Evolutionary conservation across 2,113 vertebrate genomes (phyloP), one percentile per base, ranked within the genome.

Genomic region (Indicator indicator): DNA sequence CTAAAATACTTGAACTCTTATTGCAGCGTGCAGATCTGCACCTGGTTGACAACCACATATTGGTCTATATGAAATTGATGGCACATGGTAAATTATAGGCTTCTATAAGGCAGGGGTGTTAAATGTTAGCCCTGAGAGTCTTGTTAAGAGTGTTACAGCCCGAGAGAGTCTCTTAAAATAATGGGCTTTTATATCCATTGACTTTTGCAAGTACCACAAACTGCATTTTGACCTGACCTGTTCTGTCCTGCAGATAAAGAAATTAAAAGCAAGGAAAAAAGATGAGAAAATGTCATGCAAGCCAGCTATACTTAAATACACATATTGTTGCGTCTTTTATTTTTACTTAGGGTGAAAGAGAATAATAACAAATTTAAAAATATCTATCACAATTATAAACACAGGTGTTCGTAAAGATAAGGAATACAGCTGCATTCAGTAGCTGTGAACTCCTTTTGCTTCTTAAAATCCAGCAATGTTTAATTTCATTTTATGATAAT

Each of bases 121-220:
- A 91, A 96, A 88, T 93, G 79, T 93, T 95, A 96, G 88, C 60
- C 95, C 70, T 94, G 69, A 89, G 80, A 94, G 94, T 48, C 91
- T 90, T 74, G 75, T 96, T 96, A 95, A 92, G 74, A 83, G 64
- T 78, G 56, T 87, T 95, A 95, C 33, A 94, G 79, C 68, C 60
- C 73, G 94, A 85, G 93, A 81, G 75, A 88, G 86, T 17, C 93
- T 46, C 88, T 96, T 94, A 91, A 96, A 94, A 94, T 96, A 94
- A 77, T 60, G 58, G 91, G 52, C 32, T 88, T 95, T 90, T 90
- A 83, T 74, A 90, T 93, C 95, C 63, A 91, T 76, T 94, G 94
- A 89, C 59, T 95, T 88, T 90, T 89, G 75, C 59, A 70, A 93
- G 90, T 90, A 71, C 86, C 85, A 83, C 30, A 94, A 88, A 91